These are phyloP conservation scores for Botia kubotai DNA, from an alignment of 2,797 vertebrate genomes.

Conservation along the genomic window DNA sequence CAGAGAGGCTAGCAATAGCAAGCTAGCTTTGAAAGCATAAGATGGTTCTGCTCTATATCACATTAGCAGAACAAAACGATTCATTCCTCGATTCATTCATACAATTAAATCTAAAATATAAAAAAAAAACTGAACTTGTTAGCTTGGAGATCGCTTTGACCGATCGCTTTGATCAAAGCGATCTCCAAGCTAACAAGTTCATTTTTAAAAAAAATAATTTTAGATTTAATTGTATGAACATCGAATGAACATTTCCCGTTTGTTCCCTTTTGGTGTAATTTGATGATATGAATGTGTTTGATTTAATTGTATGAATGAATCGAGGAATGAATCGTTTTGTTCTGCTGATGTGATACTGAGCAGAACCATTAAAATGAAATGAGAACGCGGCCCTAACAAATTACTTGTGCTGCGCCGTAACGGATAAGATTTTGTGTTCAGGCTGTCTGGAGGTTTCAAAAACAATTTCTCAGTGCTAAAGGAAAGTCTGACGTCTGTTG, in stretches of 20 bases:
- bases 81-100: background rate
- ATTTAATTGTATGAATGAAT: background rate
- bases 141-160: too few species aligned
- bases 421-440: background rate
- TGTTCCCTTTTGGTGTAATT: background rate
- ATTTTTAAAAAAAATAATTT: too few species aligned
- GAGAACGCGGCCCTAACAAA: background rate
- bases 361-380: slow-evolving; percentile 17
- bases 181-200: too few species aligned
- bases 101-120: too few species aligned
- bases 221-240: too few species aligned
- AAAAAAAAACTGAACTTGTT: too few species aligned
- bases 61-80: slow-evolving; percentile 2
- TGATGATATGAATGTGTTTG: background rate
- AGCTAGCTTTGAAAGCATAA: too few species aligned
- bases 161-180: too few species aligned
- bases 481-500: background rate
- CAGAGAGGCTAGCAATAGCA: too few species aligned
- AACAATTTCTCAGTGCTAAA: background rate
- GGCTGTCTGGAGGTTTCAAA: background rate
- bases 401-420: background rate
- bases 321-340: background rate
- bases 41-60: slow-evolving; percentile 16
- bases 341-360: slow-evolving; percentile 17
- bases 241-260: too few species aligned